phyloP scores from a whole-genome alignment of 2,113 vertebrate genomes.

The Myrmophylax atrothorax region DNA sequence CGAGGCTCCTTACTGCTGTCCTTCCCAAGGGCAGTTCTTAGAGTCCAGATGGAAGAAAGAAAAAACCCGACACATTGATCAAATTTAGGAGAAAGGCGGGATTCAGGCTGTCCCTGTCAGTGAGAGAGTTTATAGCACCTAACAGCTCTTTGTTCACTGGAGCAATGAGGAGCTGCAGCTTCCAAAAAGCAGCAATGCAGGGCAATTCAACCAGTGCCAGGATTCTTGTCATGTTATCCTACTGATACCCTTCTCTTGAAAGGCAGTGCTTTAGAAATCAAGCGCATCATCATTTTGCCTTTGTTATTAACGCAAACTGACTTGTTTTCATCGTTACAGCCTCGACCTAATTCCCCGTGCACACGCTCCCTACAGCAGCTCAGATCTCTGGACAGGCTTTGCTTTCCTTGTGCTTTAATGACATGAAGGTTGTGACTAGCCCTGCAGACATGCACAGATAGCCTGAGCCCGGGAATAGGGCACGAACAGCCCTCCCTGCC shows the following conservation, averaged over 20 bases:
- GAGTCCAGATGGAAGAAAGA: not conserved
- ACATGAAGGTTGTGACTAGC: constrained; percentile 54
- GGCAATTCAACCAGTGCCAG: constrained; percentile 11
- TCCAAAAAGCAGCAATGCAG: constrained; percentile 28
- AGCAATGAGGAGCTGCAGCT: constrained; percentile 23
- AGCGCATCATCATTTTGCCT: constrained; percentile 17
- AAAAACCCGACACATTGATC: not conserved
- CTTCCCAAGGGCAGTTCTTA: not conserved
- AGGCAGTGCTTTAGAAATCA: constrained; percentile 16
- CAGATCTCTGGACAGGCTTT: constrained; percentile 19
- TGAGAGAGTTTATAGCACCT: not conserved
- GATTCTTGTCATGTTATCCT: not conserved
- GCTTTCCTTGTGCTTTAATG: not conserved
- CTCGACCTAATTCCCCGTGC: constrained; percentile 31
- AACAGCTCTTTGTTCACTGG: constrained; percentile 31
- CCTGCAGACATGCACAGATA: not conserved
- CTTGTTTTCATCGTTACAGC: constrained; percentile 43
- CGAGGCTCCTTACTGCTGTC: not conserved
- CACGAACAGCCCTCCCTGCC: not conserved
- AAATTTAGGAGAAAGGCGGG: constrained; percentile 11
- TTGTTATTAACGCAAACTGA: constrained; percentile 33
- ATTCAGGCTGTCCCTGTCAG: not conserved
- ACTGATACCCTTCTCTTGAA: constrained; percentile 11
- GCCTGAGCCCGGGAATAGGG: not conserved
- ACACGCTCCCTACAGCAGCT: not conserved